Base-by-base conservation (phyloP, 2,113 vertebrate species). In the Diglossa brunneiventris region DNA sequence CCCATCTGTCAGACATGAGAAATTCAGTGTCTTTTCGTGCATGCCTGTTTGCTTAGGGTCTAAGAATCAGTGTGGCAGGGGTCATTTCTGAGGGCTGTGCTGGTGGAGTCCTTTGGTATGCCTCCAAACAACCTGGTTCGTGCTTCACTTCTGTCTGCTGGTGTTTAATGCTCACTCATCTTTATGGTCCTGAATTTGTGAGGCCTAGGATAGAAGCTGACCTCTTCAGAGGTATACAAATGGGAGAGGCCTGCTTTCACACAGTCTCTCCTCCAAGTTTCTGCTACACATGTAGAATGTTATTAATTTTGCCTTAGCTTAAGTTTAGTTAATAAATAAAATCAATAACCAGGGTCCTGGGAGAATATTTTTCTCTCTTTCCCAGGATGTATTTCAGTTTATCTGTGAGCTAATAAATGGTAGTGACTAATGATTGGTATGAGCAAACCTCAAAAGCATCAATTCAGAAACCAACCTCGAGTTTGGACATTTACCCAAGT, bases 1-100 rank as follows among this genome's bases (percentile, higher is more conserved):
- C 88, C 95, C 92, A 58, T 95, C 95, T 94, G 95, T 96, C 94
- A 97, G 94, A 94, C 89, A 63, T 90, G 83, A 96, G 89, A 95
- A 95, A 94, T 90, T 92, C 88, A 90, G 21, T 79, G 91, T 93
- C 94, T 94, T 77, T 91, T 64, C 0, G 78, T 92, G 93, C 85
- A 92, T 87, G 91, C 81, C 64, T 91, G 61, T 56, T 87, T 92
- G 77, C 72, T 95, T 90, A 81, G 86, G 68, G 94, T 47, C 77
- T 74, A 59, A 70, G 91, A 93, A 92, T 74, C 44, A 28, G 68
- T 93, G 83, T 90, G 73, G 88, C 64, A 94, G 94, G 92, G 93
- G 88, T 94, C 85, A 88, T 2, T 92, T 83, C 46, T 73, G 89
- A 94, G 87, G 77, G 83, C 72, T 73, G 30, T 77, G 79, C 83